Evolutionary conservation across 2,797 vertebrate genomes (phyloP), one percentile per base, ranked within the genome.

Genomic region (Etheostoma nigrum): DNA sequence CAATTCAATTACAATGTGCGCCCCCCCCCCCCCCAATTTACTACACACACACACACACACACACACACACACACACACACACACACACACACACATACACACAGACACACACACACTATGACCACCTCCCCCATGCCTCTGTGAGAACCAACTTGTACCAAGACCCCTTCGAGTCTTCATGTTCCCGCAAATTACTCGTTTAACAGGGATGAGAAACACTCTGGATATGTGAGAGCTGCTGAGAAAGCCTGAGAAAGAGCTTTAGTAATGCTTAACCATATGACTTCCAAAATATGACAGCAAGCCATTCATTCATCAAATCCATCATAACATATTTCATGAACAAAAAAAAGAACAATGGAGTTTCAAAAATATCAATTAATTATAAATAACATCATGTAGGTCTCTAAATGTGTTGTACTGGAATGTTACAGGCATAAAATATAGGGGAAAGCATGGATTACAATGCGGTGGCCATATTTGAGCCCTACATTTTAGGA

Each of bases 1-100:
- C 91, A 93, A 94, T 94, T 93, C 94, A 94, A 94, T 93, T 92
- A 92, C 81, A 78, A 78, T 77, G 47, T 69, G 54, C 68, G 74
- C 74, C 67, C 21, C 13, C 27, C 25, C 5, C 16, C 21, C 12
- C 6, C 30, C 0, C 1, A 14, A 5, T n/a, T 5, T 25, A 6
- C 2, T 4, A 53, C 19, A 9, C 53, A 6, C 27, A 30, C 15
- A 3, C 45, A 1, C 57, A 1, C 52, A 23, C 60, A n/a, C 44
- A 19, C 62, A 4, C 42, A 0, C 60, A 8, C 51, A 36, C 51
- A 58, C 70, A 11, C 23, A 0, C 65, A 16, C 60, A 36, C 65
- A 62, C 55, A 19, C 45, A 27, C 48, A 16, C 30, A 18, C 72
- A 23, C 33, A 6, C 18, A 19, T 60, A 40, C 36, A 40, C 9